phyloP scores from a whole-genome alignment of 2,113 vertebrate genomes.

The Scartelaos histophorus region DNA sequence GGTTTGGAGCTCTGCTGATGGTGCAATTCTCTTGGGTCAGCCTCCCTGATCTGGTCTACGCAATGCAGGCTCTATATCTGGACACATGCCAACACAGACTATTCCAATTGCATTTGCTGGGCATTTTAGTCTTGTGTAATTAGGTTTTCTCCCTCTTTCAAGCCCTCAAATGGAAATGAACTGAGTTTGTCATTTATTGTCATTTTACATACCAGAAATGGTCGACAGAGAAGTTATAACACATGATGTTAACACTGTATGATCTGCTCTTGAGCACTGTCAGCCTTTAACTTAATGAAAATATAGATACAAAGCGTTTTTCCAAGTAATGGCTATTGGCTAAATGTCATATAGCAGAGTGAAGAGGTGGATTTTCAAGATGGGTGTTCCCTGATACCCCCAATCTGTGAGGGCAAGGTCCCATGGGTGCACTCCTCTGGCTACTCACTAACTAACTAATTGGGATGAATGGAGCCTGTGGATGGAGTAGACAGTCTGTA shows the following conservation, averaged over 20 bases:
- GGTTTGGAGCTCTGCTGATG: slow-evolving; percentile 50
- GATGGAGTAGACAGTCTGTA: slow-evolving; percentile 50
- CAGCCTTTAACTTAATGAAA: slow-evolving; percentile 27
- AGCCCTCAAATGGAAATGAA: slow-evolving; percentile 43
- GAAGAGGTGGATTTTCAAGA: slow-evolving; percentile 22
- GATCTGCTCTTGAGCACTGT: slow-evolving; percentile 40
- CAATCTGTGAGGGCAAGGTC: slow-evolving; percentile 23
- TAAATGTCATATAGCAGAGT: slow-evolving; percentile 30
- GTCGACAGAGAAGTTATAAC: slow-evolving; percentile 46
- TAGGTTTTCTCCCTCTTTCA: slow-evolving; percentile 32
- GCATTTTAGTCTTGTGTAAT: slow-evolving; percentile 42
- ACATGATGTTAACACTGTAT: slow-evolving; percentile 43
- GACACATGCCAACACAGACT: slow-evolving; percentile 47
- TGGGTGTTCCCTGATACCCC: slow-evolving; percentile 23
- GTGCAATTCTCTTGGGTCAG: slow-evolving; percentile 49
- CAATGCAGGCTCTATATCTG: slow-evolving; percentile 67
- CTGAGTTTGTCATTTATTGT: slow-evolving; percentile 34
- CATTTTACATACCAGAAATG: slow-evolving; percentile 29
- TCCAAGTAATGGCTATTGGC: slow-evolving; percentile 21
- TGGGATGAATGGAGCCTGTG: slow-evolving; percentile 48
- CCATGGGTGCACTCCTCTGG: slow-evolving; percentile 60
- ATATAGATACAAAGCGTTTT: slow-evolving; percentile 25
- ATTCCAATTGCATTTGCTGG: slow-evolving; percentile 55
- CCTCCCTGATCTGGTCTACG: slow-evolving; percentile 38
- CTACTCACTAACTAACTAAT: slow-evolving; percentile 59